Conservation (phyloP, 2,797 vertebrate genomes). For the Betta splendens region DNA sequence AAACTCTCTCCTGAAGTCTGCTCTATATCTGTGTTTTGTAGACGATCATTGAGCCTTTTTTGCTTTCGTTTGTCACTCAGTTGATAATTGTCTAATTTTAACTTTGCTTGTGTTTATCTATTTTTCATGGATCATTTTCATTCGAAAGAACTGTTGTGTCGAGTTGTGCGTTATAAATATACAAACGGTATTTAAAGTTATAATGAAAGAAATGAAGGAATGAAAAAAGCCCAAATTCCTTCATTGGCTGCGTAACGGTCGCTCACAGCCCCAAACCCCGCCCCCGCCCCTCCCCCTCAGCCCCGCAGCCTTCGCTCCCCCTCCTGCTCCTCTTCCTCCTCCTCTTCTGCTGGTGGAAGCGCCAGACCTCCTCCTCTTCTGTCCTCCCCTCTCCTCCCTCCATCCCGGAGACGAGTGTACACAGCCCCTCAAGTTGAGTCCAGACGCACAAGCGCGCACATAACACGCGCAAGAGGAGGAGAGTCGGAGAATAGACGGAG, state of each 20-base stretch:
- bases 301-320: conserved; percentile 34
- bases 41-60: too few species aligned
- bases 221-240: conserved; percentile 21
- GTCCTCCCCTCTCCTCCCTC: conserved; percentile 52
- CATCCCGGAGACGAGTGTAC: conserved; percentile 62
- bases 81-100: too few species aligned
- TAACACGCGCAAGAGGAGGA: conserved; percentile 40
- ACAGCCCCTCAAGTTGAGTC: conserved; percentile 68
- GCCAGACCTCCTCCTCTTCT: conserved; percentile 57
- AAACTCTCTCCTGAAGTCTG: too few species aligned
- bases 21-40: too few species aligned
- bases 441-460: conserved; percentile 45
- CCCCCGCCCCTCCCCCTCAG: conserved; percentile 41
- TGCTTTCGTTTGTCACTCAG: too few species aligned
- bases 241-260: conserved; percentile 70
- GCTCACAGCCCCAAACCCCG: conserved; percentile 60
- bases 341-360: conserved; percentile 58
- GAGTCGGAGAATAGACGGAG: conserved; percentile 31
- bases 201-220: too few species aligned
- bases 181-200: not conserved
- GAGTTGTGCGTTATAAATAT: not conserved
- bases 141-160: too few species aligned
- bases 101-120: too few species aligned
- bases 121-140: too few species aligned
- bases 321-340: conserved; percentile 32